Conservation (phyloP, 2,113 vertebrate species). For the Pao palembangensis region DNA sequence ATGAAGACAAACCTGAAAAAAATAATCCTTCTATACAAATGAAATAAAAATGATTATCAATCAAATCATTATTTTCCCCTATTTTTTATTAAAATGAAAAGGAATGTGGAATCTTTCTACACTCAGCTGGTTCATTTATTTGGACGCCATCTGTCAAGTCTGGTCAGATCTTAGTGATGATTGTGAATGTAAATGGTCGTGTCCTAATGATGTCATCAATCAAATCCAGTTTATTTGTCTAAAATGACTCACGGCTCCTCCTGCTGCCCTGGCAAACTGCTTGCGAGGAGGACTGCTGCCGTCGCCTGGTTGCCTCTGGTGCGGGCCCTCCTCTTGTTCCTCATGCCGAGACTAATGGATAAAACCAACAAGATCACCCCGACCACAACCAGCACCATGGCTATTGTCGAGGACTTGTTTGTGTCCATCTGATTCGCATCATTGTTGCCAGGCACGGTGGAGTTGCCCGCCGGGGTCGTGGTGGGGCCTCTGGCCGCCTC, state of each 20-base stretch:
- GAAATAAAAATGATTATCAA: no score
- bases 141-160: background rate
- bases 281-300: conserved; percentile 14
- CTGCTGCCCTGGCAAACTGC: conserved; percentile 18
- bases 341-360: conserved; percentile 84
- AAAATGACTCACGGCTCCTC: conserved; percentile 60
- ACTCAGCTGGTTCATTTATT: background rate
- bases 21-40: background rate
- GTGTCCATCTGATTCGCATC: conserved; percentile 25
- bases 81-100: no score
- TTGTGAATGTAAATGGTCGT: background rate
- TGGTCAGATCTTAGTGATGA: background rate
- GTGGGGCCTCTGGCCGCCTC: background rate
- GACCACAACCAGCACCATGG: conserved; percentile 85
- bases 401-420: conserved; percentile 85
- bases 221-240: background rate
- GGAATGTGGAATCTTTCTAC: background rate
- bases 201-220: background rate
- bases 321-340: conserved; percentile 75
- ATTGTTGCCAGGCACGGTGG: conserved; percentile 26
- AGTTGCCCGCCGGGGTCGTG: conserved; percentile 49
- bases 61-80: no score
- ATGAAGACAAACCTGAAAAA: conserved; percentile 4
- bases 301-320: conserved; percentile 30
- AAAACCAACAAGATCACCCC: conserved; percentile 82